phyloP scores from a whole-genome alignment of 2,113 vertebrate species.

The Lamprotornis superbus region DNA sequence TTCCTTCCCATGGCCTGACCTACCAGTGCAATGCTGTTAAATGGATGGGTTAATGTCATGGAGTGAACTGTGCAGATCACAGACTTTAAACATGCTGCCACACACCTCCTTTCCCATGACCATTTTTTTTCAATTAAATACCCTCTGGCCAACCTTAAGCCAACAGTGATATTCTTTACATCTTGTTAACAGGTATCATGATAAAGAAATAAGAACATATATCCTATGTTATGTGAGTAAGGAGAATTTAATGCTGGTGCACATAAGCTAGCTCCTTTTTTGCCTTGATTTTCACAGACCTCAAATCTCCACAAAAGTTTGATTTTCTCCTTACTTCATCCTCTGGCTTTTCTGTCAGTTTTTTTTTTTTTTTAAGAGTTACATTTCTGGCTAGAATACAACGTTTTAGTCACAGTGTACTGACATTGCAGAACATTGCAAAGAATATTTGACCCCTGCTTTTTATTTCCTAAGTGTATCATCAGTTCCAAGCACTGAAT shows the following conservation, averaged over 20 bases:
- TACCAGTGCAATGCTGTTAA: neutral
- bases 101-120: neutral
- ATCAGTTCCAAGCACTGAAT: neutral
- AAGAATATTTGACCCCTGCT: slow-evolving; percentile 20
- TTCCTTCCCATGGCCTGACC: neutral
- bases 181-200: neutral
- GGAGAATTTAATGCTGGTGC: neutral
- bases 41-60: neutral
- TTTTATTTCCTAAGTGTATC: slow-evolving; percentile 32
- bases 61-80: neutral
- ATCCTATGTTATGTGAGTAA: neutral
- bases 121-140: neutral
- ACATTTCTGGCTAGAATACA: neutral
- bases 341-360: neutral
- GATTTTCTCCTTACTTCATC: neutral
- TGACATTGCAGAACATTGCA: neutral
- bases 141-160: neutral
- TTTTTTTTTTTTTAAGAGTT: neutral
- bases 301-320: neutral
- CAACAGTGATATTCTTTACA: neutral
- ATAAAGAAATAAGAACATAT: neutral
- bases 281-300: neutral
- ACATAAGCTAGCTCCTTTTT: neutral
- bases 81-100: neutral
- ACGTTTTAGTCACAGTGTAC: neutral